These are phyloP conservation scores for Protosalanx chinensis DNA, from an alignment of 2,797 vertebrate species.

Conservation along the genomic window DNA sequence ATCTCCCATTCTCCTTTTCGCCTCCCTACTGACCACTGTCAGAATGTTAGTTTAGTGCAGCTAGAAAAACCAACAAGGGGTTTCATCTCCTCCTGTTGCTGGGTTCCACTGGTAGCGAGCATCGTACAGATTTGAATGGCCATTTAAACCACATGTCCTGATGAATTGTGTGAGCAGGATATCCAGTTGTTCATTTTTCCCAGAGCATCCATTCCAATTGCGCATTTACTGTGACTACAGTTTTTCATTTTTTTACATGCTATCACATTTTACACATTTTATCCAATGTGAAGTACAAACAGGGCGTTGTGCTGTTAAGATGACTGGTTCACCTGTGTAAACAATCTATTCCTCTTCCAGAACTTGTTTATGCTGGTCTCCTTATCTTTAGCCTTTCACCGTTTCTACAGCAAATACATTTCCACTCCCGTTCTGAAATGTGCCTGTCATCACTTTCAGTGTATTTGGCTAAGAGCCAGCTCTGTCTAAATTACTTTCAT, in stretches of 20 bases:
- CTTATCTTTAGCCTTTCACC: conserved; percentile 39
- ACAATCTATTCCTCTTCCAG: conserved; percentile 35
- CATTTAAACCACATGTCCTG: too few species aligned
- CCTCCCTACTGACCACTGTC: too few species aligned
- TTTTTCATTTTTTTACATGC: too few species aligned
- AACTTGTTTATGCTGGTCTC: conserved; percentile 59
- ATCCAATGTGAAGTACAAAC: conserved; percentile 4
- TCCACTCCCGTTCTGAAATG: conserved; percentile 51
- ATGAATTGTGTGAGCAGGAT: too few species aligned
- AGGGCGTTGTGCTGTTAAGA: conserved; percentile 42
- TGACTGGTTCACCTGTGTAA: conserved; percentile 38
- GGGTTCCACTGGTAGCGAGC: too few species aligned
- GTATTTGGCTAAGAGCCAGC: conserved; percentile 50
- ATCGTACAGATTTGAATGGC: too few species aligned
- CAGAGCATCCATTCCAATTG: conserved; percentile 21
- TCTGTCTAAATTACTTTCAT: conserved; percentile 51
- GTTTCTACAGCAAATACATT: conserved; percentile 35
- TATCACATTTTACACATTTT: too few species aligned
- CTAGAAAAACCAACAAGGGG: too few species aligned
- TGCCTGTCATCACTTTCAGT: conserved; percentile 42
- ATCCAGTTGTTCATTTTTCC: too few species aligned
- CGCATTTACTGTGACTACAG: conserved; percentile 21
- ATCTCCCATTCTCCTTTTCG: too few species aligned
- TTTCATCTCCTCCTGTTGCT: too few species aligned
- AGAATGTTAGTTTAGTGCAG: too few species aligned